Percentiles rank a stretch among this genome's conserved stretches.
phyloP scores from a whole-genome alignment of 2,113 vertebrate genomes.

The Eonycteris spelaea region DNA sequence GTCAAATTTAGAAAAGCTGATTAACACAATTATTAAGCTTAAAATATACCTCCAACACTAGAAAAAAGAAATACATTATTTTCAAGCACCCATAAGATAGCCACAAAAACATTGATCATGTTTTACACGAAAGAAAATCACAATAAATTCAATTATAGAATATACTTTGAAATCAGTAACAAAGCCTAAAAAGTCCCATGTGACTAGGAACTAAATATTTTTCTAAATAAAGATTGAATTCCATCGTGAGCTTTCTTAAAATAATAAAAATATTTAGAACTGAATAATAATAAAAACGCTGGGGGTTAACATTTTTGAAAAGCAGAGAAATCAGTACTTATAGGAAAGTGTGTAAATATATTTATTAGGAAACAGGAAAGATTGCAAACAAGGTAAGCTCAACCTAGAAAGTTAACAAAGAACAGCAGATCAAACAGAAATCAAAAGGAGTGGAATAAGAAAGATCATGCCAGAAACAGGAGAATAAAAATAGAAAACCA shows the following conservation, averaged over 20 bases:
- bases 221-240: background rate
- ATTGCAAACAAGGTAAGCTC: background rate
- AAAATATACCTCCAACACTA: background rate
- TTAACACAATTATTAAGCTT: background rate
- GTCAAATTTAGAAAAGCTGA: conserved; percentile 5
- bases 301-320: background rate
- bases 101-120: background rate
- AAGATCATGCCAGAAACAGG: background rate
- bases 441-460: background rate
- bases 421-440: background rate
- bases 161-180: background rate
- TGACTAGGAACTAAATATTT: background rate
- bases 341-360: background rate
- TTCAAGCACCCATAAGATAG: background rate
- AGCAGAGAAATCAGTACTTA: background rate
- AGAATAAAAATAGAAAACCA: background rate
- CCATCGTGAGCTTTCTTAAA: background rate
- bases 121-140: background rate
- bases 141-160: background rate
- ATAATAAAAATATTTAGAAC: background rate
- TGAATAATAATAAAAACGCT: background rate
- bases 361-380: background rate
- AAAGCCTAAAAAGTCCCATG: background rate
- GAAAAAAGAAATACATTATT: background rate
- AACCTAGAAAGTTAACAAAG: background rate